Evolutionary conservation across 1,140 invertebrate species (phyloP), one percentile per base, ranked within the genome.

Genomic region (Pseudomyrmex flavicornis): DNA sequence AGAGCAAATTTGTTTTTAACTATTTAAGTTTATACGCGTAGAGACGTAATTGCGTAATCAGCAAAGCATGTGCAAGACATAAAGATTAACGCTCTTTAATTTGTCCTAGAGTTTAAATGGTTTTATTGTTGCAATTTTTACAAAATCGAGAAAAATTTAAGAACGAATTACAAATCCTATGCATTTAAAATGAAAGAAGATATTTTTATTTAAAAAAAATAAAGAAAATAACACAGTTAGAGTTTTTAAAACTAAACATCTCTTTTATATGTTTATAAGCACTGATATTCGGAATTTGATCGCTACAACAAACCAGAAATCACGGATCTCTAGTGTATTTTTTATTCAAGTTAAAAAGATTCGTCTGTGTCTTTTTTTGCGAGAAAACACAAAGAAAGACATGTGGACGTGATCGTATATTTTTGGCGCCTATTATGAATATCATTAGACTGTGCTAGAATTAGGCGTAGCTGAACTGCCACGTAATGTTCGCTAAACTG

Each of bases 11-110:
- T 13, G 0, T 44, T 52, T 80, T 63, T 2, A 26, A 63, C 8
- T 75, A 26, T 10, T 68, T 75, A 75, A 75, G 35, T 89, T 87
- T 88, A 91, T 83, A 91, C 91, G 35, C 35, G 35, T 35, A 35
- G 35, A 35, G 35, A 35, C 35, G 7, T 35, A 35, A 90, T 92
- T 92, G 90, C 82, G 90, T 90, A 92, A 92, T 93, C 91, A 92
- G 86, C 83, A 88, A 87, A 91, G 46, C 48, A 9, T 66, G 17
- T 82, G 85, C 84, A 92, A 88, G 80, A 91, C 88, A 65, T 87
- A 35, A 35, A 91, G 86, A 63, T 17, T 48, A 50, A 9, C 46
- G 13, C 2, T 50, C 56, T 35, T 7, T 54, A 44, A 65, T 52
- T 72, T 72, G 17, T 1, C 10, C 2, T 2, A 65, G 15, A n/a